Conservation (phyloP, 1,140 invertebrate genomes). For the Drosophila orosa region DNA sequence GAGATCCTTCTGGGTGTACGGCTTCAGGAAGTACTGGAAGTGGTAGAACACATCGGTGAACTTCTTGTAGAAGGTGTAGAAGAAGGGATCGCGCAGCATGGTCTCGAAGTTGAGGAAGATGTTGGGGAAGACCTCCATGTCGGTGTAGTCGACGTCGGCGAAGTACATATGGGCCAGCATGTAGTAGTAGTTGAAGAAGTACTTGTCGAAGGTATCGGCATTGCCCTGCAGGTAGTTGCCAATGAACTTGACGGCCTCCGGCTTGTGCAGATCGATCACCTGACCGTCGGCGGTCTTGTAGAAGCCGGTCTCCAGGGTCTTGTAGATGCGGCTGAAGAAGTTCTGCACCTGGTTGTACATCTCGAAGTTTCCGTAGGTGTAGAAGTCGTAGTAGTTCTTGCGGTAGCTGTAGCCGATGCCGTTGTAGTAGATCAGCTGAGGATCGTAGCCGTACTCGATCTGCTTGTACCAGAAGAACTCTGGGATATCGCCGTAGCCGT, state of each 20-base stretch:
- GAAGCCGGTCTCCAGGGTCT: background rate
- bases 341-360: background rate
- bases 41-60: background rate
- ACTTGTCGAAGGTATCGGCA: background rate
- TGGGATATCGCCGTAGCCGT: constrained; percentile 3
- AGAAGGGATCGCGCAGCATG: constrained; percentile 8
- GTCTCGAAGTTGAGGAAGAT: constrained; percentile 4
- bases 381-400: constrained; percentile 6
- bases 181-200: constrained; percentile 3
- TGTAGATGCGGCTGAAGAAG: constrained; percentile 5
- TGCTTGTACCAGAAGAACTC: constrained; percentile 4
- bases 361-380: constrained; percentile 6
- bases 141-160: constrained; percentile 1
- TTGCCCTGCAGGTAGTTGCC: constrained; percentile 6
- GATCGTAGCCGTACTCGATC: constrained; percentile 5
- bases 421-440: constrained; percentile 6
- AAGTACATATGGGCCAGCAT: constrained; percentile 9
- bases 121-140: constrained; percentile 1
- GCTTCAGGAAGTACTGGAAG: constrained; percentile 4
- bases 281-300: constrained; percentile 5
- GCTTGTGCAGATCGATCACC: constrained; percentile 4
- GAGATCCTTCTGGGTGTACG: background rate
- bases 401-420: constrained; percentile 2
- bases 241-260: constrained; percentile 2
- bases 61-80: constrained; percentile 5